A percentile compares a stretch with the other conserved stretches of the same genome.
Conservation (phyloP, 2,888 invertebrate species). For the Caenorhabditis angaria region DNA sequence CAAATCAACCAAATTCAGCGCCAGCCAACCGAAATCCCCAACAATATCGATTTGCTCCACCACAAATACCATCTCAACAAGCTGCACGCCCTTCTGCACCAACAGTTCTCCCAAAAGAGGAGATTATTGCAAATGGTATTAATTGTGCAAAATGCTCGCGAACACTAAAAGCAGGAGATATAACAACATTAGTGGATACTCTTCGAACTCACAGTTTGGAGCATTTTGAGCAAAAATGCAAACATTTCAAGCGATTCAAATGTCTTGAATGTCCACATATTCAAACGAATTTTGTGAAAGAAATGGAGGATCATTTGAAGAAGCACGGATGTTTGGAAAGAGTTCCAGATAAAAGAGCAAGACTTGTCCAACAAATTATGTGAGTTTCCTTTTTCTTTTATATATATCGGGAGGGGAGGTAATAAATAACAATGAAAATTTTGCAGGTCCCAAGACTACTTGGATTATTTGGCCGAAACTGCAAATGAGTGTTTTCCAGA, state of each 20-base stretch:
- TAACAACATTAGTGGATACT: slow-evolving; percentile 7
- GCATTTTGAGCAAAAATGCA: slow-evolving; percentile 16
- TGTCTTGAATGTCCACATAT: slow-evolving; percentile 11
- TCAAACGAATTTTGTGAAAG: slow-evolving; percentile 22
- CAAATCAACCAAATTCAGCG: not conserved
- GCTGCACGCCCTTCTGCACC: not conserved
- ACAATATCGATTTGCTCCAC: slow-evolving; percentile 5
- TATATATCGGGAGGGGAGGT: too few species aligned
- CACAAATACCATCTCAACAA: not conserved
- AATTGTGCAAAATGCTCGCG: slow-evolving; percentile 18
- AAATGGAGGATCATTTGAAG: slow-evolving; percentile 22
- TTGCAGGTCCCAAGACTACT: slow-evolving; percentile 15
- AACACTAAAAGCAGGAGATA: slow-evolving; percentile 6
- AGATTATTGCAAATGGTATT: slow-evolving; percentile 31
- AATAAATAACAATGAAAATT: slow-evolving; percentile 1
- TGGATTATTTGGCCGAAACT: slow-evolving; percentile 10
- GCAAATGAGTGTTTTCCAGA: slow-evolving; percentile 19
- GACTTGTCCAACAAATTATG: slow-evolving; percentile 12
- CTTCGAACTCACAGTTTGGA: slow-evolving; percentile 19
- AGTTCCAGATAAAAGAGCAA: slow-evolving; percentile 7
- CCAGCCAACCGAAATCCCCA: not conserved
- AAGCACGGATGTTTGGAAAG: slow-evolving; percentile 12
- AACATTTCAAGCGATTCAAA: slow-evolving; percentile 11
- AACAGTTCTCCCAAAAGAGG: slow-evolving; percentile 20
- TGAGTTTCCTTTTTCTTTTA: slow-evolving; percentile 12